Evolutionary conservation across 2,888 invertebrate genomes (phyloP).

Genomic region (Entomobrya proxima): DNA sequence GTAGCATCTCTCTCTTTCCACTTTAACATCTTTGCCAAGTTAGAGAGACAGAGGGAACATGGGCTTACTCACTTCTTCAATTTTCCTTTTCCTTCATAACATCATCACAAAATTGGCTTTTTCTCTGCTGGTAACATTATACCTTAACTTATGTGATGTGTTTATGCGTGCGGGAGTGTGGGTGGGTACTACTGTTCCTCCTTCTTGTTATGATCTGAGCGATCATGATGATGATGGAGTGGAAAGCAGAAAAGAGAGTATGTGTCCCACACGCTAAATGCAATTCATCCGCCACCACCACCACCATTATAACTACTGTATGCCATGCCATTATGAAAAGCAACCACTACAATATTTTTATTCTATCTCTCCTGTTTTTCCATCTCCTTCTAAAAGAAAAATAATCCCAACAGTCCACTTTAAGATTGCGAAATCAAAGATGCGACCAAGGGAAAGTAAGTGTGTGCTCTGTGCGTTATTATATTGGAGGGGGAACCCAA

Average conservation of each 20-base stretch:
- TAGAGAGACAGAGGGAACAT: not conserved
- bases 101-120: constrained; percentile 37
- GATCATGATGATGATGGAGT: constrained; percentile 38
- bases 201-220: constrained; percentile 19
- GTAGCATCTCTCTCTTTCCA: not conserved
- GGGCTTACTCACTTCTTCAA: not conserved
- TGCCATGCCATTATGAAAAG: constrained; percentile 27
- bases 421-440: constrained; percentile 71
- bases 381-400: constrained; percentile 25
- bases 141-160: constrained; percentile 16
- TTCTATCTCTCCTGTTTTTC: not conserved
- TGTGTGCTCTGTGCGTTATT: not conserved
- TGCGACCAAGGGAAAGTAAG: not conserved
- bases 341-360: not conserved
- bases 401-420: constrained; percentile 72
- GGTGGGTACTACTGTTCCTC: not conserved
- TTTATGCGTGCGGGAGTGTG: not conserved
- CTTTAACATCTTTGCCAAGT: not conserved
- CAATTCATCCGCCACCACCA: not conserved
- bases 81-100: not conserved
- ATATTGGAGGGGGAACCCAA: constrained; percentile 3
- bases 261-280: not conserved
- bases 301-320: not conserved
- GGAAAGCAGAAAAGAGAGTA: not conserved
- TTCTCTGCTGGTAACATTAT: not conserved